A percentile compares a stretch with the other conserved stretches of the same genome.
Conservation (phyloP, 2,888 invertebrate species). For the Busseola fusca region DNA sequence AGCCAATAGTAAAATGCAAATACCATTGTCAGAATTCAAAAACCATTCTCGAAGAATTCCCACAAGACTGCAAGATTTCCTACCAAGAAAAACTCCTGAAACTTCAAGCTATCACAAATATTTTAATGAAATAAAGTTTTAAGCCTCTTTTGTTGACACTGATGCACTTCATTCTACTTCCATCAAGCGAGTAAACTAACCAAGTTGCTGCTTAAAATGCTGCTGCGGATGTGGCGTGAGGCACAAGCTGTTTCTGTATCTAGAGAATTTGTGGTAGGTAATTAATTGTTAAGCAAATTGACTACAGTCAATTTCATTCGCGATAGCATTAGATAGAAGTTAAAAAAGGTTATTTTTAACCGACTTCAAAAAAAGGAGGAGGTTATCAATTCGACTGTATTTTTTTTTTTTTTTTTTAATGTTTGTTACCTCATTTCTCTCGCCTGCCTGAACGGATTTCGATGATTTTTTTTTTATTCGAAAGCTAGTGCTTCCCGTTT, state of each 20-base stretch:
- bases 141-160: conserved; percentile 64
- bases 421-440: too few relatives aligned
- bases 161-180: conserved; percentile 60
- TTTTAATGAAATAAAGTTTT: conserved; percentile 65
- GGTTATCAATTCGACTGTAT: too few relatives aligned
- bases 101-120: conserved; percentile 54
- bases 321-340: too few relatives aligned
- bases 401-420: too few relatives aligned
- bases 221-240: conserved; percentile 39
- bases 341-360: too few relatives aligned
- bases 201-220: conserved; percentile 54
- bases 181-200: conserved; percentile 58
- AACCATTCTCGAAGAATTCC: conserved; percentile 24
- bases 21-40: conserved; percentile 1
- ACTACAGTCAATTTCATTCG: too few relatives aligned
- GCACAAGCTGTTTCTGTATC: conserved; percentile 10
- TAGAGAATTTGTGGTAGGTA: neutral
- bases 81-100: conserved; percentile 46
- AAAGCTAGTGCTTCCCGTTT: too few relatives aligned
- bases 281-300: neutral
- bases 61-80: conserved; percentile 17
- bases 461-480: too few relatives aligned
- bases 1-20: neutral
- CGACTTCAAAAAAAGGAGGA: too few relatives aligned
- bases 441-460: too few relatives aligned